These are phyloP conservation scores for Otis tarda DNA, from an alignment of 2,113 vertebrate species.

Conservation along the genomic window DNA sequence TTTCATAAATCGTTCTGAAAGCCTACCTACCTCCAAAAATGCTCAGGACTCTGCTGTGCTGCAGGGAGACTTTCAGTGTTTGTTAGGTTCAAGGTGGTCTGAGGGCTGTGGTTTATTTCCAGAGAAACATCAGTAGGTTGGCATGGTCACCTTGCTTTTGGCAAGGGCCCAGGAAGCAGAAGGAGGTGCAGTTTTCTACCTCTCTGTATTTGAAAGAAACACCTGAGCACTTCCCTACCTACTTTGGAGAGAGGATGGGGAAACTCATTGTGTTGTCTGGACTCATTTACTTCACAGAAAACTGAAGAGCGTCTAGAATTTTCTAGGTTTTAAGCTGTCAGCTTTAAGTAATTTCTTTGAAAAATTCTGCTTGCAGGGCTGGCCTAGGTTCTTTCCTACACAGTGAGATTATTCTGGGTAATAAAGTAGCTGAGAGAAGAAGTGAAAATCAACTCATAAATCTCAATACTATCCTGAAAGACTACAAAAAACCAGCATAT, in stretches of 20 bases:
- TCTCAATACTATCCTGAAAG: neutral
- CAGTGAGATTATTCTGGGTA: neutral
- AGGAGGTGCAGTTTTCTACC: neutral
- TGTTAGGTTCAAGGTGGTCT: neutral
- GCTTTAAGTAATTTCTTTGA: neutral
- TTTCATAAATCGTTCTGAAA: neutral
- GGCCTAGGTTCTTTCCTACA: neutral
- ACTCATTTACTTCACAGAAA: neutral
- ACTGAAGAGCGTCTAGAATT: neutral
- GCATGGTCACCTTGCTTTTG: accelerated
- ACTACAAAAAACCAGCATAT: neutral
- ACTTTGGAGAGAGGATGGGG: neutral
- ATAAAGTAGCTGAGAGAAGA: neutral
- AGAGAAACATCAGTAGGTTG: neutral
- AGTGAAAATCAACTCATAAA: neutral
- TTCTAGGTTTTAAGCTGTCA: neutral
- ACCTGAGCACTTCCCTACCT: neutral
- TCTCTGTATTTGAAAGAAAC: neutral
- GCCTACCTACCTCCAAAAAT: neutral
- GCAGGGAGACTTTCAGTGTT: neutral
- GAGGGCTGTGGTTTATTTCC: neutral
- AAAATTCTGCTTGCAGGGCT: neutral
- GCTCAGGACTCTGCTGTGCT: neutral
- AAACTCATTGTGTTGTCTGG: neutral
- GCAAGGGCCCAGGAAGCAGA: accelerated